Evolutionary conservation across 2,888 invertebrate species (phyloP), one percentile per base, ranked within the genome.

Genomic region (Hypomecis punctinalis): DNA sequence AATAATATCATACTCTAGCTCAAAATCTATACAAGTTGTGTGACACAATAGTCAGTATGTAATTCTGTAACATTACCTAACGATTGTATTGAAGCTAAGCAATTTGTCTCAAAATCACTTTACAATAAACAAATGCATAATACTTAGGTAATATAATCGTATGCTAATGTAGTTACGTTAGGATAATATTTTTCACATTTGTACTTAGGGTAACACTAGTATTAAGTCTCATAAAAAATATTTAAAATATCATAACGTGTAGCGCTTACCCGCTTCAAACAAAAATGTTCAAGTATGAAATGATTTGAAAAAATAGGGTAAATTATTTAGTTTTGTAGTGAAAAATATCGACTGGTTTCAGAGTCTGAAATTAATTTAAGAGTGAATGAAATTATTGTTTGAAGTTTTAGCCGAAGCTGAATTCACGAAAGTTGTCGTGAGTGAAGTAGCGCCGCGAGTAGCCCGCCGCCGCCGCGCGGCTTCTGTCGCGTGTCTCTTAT

Each of bases 281-380:
- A 86, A 86, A 82, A 82, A 84, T 82, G 83, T 85, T 85, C 83
- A 75, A 78, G 74, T 76, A 71, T 62, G 37, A 62, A 66, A 64
- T 64, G 72, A 71, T 72, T 76, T 76, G 76, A 73, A 75, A 23
- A 71, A 71, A 75, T 79, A 76, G 68, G 82, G 83, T 76, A 76
- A 76, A 80, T 79, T 84, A 89, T 84, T 86, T 84, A 86, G 85
- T 86, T 77, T 76, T 76, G 73, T 82, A 77, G 78, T 78, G 77
- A 78, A 78, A 76, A 76, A 76, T 69, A 75, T 80, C 78, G 86
- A 85, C 84, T 86, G 83, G 82, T 80, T 77, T 76, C 81, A 82
- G 85, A 88, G 88, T 89, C 88, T 88, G 87, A 90, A 84, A 77
- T 87, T 82, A 82, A 82, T 79, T 84, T 82, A 82, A 66, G 65